Conservation (phyloP, 2,113 vertebrate genomes). For the Gallinago jamesoni region DNA sequence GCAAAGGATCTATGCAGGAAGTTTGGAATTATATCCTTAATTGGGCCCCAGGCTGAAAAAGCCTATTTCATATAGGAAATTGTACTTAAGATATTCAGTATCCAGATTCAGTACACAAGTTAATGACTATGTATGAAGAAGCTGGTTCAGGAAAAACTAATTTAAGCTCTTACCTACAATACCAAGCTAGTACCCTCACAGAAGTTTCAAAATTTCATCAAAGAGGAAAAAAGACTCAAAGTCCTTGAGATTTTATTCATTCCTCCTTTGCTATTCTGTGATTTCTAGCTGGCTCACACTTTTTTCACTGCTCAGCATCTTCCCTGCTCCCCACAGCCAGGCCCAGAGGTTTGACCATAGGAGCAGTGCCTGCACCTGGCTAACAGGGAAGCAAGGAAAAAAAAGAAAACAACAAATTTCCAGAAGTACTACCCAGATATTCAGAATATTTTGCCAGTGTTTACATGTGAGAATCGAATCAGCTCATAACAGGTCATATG, state of each 20-base stretch:
- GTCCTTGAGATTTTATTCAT: neutral
- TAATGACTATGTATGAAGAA: constrained; percentile 14
- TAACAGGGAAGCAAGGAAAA: neutral
- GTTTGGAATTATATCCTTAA: neutral
- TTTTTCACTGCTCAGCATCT: neutral
- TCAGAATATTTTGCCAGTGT: neutral
- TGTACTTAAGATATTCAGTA: neutral
- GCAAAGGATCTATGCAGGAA: neutral
- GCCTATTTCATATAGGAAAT: neutral
- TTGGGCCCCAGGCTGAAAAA: neutral
- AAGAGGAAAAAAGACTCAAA: neutral
- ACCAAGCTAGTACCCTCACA: neutral
- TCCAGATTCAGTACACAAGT: neutral
- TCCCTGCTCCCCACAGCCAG: neutral
- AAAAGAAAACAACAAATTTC: neutral
- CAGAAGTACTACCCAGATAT: constrained; percentile 2
- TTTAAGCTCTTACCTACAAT: neutral
- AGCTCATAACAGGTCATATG: constrained; percentile 15
- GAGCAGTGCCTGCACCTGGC: neutral
- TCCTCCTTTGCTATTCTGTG: neutral
- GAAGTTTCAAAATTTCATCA: neutral
- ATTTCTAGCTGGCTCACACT: neutral
- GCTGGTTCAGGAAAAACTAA: neutral
- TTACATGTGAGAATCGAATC: neutral
- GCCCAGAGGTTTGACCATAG: neutral